Conservation (phyloP, 1,140 invertebrate genomes). For the Brachionus rubens region DNA sequence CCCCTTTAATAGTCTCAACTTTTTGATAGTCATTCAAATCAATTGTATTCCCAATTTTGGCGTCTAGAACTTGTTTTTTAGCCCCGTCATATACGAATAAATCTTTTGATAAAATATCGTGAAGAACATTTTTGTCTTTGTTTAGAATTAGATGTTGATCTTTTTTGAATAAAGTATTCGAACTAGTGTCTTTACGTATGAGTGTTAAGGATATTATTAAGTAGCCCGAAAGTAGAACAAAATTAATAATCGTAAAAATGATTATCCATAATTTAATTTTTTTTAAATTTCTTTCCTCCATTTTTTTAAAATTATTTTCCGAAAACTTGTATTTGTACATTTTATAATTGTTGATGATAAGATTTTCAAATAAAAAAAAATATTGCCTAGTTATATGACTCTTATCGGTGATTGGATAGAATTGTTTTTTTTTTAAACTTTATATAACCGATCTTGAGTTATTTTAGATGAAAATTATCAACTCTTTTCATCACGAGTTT, state of each 20-base stretch:
- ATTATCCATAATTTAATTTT: not conserved
- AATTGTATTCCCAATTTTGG: not conserved
- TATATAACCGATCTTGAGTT: too few species aligned
- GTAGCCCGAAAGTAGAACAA: not conserved
- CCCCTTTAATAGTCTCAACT: not conserved
- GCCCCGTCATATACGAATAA: not conserved
- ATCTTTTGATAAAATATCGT: not conserved
- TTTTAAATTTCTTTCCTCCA: not conserved
- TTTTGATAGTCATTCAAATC: constrained; percentile 9
- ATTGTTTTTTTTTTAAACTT: too few species aligned
- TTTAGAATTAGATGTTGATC: constrained; percentile 2
- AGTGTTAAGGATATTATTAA: constrained; percentile 8
- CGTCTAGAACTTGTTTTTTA: not conserved
- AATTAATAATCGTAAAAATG: not conserved
- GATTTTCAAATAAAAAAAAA: too few species aligned
- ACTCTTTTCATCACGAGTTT: too few species aligned
- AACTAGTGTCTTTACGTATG: not conserved
- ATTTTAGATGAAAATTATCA: too few species aligned
- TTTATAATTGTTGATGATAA: too few species aligned
- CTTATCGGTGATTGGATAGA: too few species aligned
- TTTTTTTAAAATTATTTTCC: not conserved
- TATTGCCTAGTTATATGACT: too few species aligned
- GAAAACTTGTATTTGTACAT: not conserved
- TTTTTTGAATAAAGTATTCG: not conserved
- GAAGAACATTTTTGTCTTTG: not conserved